A percentile compares a stretch with the other conserved stretches of the same genome.
Evolutionary conservation across 2,888 invertebrate genomes (phyloP).

Genomic region (Heliconius ismenius): DNA sequence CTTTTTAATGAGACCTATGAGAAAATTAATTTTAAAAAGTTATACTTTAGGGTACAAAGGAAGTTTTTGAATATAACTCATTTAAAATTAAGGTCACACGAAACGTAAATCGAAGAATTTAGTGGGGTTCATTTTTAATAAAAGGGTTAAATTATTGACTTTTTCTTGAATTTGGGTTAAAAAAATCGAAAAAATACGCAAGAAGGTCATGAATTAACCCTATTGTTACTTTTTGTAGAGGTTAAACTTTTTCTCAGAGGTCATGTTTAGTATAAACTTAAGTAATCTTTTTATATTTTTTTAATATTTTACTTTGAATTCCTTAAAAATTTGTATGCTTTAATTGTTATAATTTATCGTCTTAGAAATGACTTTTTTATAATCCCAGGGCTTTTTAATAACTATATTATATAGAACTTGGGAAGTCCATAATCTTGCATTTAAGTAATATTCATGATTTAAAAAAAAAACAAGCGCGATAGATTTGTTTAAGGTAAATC

Average conservation of each 20-base stretch:
- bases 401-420: too few species aligned
- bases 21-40: not conserved
- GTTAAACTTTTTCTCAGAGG: constrained; percentile 33
- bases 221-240: constrained; percentile 30
- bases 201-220: constrained; percentile 27
- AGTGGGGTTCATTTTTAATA: not conserved
- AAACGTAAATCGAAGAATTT: not conserved
- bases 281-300: not conserved
- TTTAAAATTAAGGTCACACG: constrained; percentile 20
- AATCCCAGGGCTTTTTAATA: not conserved
- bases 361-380: not conserved
- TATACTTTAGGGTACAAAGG: not conserved
- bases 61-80: constrained; percentile 9
- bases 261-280: constrained; percentile 13
- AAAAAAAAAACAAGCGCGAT: too few species aligned
- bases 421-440: too few species aligned
- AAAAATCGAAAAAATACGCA: not conserved
- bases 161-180: constrained; percentile 6
- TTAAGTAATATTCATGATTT: too few species aligned
- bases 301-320: not conserved
- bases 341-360: not conserved
- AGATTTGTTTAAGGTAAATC: too few species aligned
- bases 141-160: constrained; percentile 2
- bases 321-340: not conserved
- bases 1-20: not conserved